A percentile compares a stretch with the other conserved stretches of the same genome.
Evolutionary conservation across 2,797 vertebrate genomes (phyloP).

Genomic region (Malurus splendens): DNA sequence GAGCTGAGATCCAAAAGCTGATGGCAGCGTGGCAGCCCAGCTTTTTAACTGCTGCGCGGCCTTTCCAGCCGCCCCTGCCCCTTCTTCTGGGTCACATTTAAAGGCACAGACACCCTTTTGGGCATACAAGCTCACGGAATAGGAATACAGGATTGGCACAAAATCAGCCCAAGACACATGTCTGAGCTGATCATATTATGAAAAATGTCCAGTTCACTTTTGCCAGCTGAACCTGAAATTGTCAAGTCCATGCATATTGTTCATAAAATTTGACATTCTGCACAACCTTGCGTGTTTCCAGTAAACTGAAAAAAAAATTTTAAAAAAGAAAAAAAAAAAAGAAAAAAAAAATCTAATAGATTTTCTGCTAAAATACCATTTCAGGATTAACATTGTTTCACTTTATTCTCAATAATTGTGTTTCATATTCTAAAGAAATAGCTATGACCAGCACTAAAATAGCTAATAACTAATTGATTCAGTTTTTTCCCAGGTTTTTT

Average conservation of each 20-base stretch:
- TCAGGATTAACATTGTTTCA: neutral
- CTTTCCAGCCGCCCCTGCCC: too few species aligned
- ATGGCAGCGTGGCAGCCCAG: too few species aligned
- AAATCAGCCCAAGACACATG: too few species aligned
- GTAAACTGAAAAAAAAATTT: neutral
- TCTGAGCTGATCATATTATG: neutral
- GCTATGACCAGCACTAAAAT: neutral
- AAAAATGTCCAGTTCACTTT: neutral
- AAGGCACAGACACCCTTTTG: too few species aligned
- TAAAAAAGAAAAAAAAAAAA: too few species aligned
- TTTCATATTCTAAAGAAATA: neutral
- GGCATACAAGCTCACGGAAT: too few species aligned
- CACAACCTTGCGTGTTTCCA: neutral
- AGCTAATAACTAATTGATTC: neutral
- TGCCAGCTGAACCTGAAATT: neutral
- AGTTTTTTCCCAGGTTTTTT: neutral
- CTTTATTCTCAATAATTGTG: neutral
- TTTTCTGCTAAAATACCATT: neutral
- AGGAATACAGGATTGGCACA: too few species aligned
- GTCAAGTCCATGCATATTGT: neutral
- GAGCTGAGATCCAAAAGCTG: too few species aligned
- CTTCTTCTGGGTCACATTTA: too few species aligned
- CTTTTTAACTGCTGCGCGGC: too few species aligned
- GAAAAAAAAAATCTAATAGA: accelerated
- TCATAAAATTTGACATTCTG: neutral